Conservation (phyloP, 2,113 vertebrate genomes). For the Lophura nycthemera region DNA sequence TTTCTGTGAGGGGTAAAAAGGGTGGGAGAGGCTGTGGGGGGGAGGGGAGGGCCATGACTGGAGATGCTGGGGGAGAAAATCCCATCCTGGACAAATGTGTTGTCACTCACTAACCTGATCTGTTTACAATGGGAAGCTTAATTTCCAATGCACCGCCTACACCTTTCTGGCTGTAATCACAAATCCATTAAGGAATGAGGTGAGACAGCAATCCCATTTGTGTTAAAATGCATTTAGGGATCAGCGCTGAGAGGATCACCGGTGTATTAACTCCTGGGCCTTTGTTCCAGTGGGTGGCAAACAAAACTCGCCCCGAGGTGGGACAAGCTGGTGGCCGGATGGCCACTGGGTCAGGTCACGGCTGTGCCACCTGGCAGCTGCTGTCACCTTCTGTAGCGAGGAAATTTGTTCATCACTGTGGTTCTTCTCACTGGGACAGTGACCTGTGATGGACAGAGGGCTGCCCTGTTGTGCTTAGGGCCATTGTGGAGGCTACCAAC, state of each 20-base stretch:
- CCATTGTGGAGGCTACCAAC: background rate
- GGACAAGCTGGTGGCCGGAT: background rate
- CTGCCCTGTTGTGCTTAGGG: background rate
- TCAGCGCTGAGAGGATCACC: slow-evolving; percentile 55
- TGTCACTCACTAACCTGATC: background rate
- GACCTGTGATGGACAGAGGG: background rate
- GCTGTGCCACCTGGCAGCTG: background rate
- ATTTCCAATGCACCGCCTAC: slow-evolving; percentile 38
- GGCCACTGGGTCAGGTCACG: background rate
- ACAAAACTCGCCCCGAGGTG: background rate
- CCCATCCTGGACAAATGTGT: background rate
- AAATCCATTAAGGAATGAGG: slow-evolving; percentile 70
- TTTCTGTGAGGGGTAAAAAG: background rate
- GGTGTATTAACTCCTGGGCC: slow-evolving; percentile 49
- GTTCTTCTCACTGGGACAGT: rapidly evolving
- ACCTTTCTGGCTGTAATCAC: slow-evolving; percentile 51
- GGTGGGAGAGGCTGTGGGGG: background rate
- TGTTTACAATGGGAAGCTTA: slow-evolving; percentile 39
- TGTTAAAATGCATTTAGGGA: slow-evolving; percentile 59
- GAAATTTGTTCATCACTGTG: background rate
- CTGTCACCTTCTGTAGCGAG: background rate
- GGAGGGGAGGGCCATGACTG: background rate
- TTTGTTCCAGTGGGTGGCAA: slow-evolving; percentile 47
- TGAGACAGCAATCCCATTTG: slow-evolving; percentile 69
- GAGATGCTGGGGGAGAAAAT: background rate